Evolutionary conservation across 2,888 invertebrate species (phyloP), one percentile per base, ranked within the genome.

Genomic region (Spilarctia lutea): DNA sequence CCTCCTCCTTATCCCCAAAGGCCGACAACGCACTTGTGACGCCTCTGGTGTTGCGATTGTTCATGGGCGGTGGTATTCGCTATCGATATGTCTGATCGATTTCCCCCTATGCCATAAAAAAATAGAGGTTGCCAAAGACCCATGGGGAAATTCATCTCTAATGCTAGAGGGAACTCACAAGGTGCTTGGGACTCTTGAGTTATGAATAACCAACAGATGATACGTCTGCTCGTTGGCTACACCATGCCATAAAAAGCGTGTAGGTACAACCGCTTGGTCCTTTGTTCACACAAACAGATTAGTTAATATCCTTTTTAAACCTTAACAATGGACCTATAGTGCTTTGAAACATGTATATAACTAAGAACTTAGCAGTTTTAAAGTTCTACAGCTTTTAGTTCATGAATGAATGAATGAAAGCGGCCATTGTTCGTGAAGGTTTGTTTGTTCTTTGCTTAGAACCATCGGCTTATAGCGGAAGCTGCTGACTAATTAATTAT

Each of bases 401-500:
- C 65, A 39, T 33, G 52, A 56, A 33, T 13, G 56, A n/a, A 8
- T 48, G 30, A 70, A 73, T 80, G 33, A 83, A 78, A 69, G 75
- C 65, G 16, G 16, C 71, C 67, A 83, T 83, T 83, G 83, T 83
- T 78, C 71, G 66, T 56, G 20, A 75, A 76, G 86, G 63, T 86
- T 87, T 85, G 81, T 79, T 83, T 83, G 83, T 69, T 72, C 63
- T 71, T 76, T 79, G 81, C 83, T 82, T 81, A 86, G 79, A 81
- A 80, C 74, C 77, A 68, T 68, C 74, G 78, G 78, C 85, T 88
- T 86, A 88, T 86, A 80, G 87, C 83, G 88, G 88, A 88, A 86
- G 83, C 80, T 75, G 81, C 65, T n/a, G 65, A 73, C 79, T 88
- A 88, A 88, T 88, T 88, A 86, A 88, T 88, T 80, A 86, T 87